phyloP scores from a whole-genome alignment of 2,113 vertebrate genomes.

The Genyomyrus donnyi region DNA sequence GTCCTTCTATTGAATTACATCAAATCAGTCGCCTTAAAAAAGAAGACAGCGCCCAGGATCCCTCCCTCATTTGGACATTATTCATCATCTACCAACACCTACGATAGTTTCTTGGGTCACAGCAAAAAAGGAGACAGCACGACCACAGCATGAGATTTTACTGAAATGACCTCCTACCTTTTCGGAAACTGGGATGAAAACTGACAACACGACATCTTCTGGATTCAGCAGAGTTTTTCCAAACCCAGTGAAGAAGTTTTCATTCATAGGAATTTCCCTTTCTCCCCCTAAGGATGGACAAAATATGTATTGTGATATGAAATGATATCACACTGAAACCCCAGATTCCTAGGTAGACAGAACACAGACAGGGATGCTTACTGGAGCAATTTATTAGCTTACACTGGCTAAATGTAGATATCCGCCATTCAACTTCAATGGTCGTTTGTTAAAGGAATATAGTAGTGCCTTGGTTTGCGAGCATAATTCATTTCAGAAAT shows the following conservation, averaged over 20 bases:
- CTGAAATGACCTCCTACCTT: conserved; percentile 51
- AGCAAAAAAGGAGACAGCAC: background rate
- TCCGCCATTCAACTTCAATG: background rate
- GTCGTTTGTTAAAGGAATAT: background rate
- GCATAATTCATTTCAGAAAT: too few species aligned
- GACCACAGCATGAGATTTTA: background rate
- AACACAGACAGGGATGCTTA: background rate
- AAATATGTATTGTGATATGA: background rate
- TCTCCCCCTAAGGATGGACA: conserved; percentile 41
- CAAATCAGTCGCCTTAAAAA: background rate
- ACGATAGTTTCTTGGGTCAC: background rate
- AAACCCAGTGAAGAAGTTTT: conserved; percentile 68
- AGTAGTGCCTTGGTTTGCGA: too few species aligned
- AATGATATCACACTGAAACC: background rate
- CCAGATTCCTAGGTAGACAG: background rate
- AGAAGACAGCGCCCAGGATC: background rate
- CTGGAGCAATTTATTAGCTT: background rate
- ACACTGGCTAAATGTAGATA: background rate
- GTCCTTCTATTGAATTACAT: background rate
- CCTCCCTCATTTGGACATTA: background rate
- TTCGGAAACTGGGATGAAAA: conserved; percentile 69
- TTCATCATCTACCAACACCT: background rate
- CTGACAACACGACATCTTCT: conserved; percentile 71
- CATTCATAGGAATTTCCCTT: conserved; percentile 60
- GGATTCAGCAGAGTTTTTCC: conserved; percentile 59